These are phyloP conservation scores for Lissonota sp. DNA, from an alignment of 2,888 invertebrate genomes.

Conservation along the genomic window DNA sequence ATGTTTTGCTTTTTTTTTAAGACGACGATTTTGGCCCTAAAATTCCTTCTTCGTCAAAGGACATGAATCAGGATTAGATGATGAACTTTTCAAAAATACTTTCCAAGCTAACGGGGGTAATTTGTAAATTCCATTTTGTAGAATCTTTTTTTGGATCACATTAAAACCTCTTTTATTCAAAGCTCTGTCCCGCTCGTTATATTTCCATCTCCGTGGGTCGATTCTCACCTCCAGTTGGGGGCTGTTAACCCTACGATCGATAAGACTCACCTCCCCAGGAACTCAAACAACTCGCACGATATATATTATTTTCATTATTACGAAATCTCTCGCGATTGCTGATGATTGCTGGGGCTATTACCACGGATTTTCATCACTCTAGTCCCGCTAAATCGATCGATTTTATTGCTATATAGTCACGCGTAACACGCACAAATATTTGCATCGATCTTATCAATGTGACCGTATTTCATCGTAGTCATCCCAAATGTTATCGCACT, in stretches of 20 bases:
- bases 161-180: neutral
- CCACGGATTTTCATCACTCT: conserved; percentile 15
- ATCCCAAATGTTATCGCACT: neutral
- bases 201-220: conserved; percentile 31
- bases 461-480: no score
- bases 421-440: neutral
- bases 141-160: neutral
- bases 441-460: no score
- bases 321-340: neutral
- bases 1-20: no score
- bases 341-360: neutral
- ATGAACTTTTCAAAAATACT: no score
- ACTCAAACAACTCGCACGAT: conserved; percentile 23
- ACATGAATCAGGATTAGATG: no score
- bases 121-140: neutral
- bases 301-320: conserved; percentile 13
- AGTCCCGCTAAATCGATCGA: conserved; percentile 18
- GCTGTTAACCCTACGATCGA: conserved; percentile 63
- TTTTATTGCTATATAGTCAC: neutral
- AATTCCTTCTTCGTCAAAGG: no score
- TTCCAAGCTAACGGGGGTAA: no score
- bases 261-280: conserved; percentile 24
- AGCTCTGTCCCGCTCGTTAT: neutral
- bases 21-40: no score
- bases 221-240: conserved; percentile 45